Evolutionary conservation across 2,113 vertebrate species (phyloP).

Genomic region (Salvelinus alpinus): DNA sequence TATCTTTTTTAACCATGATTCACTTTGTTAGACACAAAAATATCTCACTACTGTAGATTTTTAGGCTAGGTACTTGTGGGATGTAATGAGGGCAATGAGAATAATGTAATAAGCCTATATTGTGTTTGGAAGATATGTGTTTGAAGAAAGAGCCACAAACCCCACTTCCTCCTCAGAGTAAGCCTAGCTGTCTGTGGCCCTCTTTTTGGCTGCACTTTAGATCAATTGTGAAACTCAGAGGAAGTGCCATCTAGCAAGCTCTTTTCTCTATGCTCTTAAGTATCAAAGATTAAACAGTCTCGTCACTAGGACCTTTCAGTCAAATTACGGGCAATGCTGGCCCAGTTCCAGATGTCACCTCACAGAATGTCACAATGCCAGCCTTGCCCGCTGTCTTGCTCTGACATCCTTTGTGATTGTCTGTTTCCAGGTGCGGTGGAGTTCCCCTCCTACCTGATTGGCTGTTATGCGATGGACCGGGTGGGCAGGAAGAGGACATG

Average conservation of each 20-base stretch:
- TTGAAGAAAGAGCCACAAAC: no score
- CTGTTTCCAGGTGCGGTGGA: slow-evolving; percentile 83
- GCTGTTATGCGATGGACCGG: slow-evolving; percentile 83
- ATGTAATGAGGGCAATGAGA: no score
- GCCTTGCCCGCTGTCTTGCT: not conserved
- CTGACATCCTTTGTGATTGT: not conserved
- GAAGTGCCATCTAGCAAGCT: not conserved
- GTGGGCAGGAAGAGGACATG: slow-evolving; percentile 87
- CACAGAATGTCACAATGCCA: not conserved
- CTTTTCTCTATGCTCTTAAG: not conserved
- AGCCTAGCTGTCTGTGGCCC: no score
- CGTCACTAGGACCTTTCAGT: not conserved
- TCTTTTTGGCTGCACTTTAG: not conserved
- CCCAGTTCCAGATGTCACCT: not conserved
- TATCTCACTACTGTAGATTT: no score
- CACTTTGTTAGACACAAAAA: no score
- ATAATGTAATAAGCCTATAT: no score
- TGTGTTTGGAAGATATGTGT: no score
- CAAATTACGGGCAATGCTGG: not conserved
- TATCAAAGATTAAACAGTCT: no score
- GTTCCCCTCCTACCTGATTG: slow-evolving; percentile 84
- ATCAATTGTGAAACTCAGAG: not conserved
- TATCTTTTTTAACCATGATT: no score
- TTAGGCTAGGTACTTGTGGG: no score
- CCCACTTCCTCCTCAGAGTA: no score